A percentile compares a stretch with the other conserved stretches of the same genome.
Evolutionary conservation across 2,113 vertebrate species (phyloP).

Genomic region (Xyrauchen texanus): DNA sequence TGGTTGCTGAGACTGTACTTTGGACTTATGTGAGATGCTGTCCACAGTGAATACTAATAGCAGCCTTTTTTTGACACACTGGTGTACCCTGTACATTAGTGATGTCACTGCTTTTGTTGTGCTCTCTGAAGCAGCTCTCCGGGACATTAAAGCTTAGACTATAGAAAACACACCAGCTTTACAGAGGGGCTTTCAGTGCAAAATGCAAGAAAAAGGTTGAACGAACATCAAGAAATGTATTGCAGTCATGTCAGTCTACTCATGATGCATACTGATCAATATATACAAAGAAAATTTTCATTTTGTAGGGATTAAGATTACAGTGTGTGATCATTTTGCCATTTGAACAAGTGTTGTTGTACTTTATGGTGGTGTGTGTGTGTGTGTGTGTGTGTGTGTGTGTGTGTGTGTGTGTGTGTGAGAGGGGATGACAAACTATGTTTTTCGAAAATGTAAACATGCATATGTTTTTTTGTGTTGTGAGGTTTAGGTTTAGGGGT

Average conservation of each 20-base stretch:
- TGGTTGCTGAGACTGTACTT: background rate
- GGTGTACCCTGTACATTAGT: slow-evolving; percentile 40
- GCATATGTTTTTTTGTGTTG: too few species aligned
- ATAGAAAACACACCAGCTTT: background rate
- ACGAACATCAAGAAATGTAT: background rate
- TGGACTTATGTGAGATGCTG: slow-evolving; percentile 11
- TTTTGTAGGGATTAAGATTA: too few species aligned
- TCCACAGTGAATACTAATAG: slow-evolving; percentile 63
- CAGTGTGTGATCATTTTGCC: too few species aligned
- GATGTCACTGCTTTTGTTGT: slow-evolving; percentile 47
- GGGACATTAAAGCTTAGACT: slow-evolving; percentile 2
- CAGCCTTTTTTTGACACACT: slow-evolving; percentile 49
- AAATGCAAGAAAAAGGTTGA: background rate
- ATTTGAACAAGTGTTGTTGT: background rate
- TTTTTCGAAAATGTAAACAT: too few species aligned
- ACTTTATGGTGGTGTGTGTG: too few species aligned
- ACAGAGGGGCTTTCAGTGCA: background rate
- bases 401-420: too few species aligned
- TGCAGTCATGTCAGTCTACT: background rate
- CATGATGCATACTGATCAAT: background rate
- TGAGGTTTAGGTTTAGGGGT: too few species aligned
- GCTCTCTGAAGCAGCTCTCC: background rate
- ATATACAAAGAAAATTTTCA: too few species aligned
- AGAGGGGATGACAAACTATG: too few species aligned
- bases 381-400: too few species aligned